phyloP scores from a whole-genome alignment of 2,888 invertebrate genomes.

The Rhogogaster chlorosoma region DNA sequence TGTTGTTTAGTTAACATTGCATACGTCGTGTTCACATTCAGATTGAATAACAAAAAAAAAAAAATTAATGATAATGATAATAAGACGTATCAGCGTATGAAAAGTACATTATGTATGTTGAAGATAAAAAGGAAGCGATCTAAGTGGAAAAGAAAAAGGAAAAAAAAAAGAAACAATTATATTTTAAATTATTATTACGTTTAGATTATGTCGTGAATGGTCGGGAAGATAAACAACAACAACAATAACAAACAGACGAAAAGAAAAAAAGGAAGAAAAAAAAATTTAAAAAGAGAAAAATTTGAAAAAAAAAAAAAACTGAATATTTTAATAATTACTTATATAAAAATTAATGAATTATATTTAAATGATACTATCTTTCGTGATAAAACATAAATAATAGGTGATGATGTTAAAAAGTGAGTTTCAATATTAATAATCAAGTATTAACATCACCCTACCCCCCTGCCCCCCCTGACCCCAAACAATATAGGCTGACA shows the following conservation, averaged over 20 bases:
- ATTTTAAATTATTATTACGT: constrained; percentile 8
- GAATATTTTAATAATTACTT: constrained; percentile 8
- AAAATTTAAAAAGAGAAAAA: neutral
- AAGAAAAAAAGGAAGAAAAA: neutral
- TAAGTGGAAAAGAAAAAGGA: neutral
- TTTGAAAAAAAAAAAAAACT: neutral
- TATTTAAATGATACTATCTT: constrained; percentile 11
- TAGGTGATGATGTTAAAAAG: constrained; percentile 9
- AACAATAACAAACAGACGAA: neutral
- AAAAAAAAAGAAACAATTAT: neutral
- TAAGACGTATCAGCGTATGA: neutral
- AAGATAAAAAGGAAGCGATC: neutral
- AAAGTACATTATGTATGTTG: neutral
- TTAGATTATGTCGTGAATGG: neutral
- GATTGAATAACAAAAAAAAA: neutral
- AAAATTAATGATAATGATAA: neutral
- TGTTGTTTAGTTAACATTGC: neutral
- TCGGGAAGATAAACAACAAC: neutral
- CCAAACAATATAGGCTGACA: constrained; percentile 33
- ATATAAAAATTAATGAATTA: neutral
- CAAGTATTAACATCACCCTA: constrained; percentile 13
- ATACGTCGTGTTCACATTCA: neutral
- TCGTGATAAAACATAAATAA: constrained; percentile 27
- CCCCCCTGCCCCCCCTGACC: neutral
- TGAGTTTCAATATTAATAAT: constrained; percentile 32